Evolutionary conservation across 2,888 invertebrate genomes (phyloP).

Genomic region (Spisula solida): DNA sequence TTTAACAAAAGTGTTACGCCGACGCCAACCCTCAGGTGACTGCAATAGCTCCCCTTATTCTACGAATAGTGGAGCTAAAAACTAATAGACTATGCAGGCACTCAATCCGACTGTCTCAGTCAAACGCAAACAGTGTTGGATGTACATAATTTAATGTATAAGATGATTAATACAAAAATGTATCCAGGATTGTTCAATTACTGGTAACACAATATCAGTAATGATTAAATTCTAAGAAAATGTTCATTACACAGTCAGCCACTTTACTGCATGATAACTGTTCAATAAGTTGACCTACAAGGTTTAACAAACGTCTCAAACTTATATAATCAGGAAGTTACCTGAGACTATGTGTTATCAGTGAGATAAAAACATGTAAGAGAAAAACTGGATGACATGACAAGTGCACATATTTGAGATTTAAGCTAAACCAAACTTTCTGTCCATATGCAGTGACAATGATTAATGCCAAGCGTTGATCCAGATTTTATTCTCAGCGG

Average conservation of each 20-base stretch:
- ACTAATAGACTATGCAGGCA: no score
- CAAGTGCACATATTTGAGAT: neutral
- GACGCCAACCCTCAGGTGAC: no score
- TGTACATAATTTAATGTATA: no score
- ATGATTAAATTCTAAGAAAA: neutral
- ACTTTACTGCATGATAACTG: neutral
- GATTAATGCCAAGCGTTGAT: no score
- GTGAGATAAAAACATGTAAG: neutral
- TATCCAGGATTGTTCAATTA: neutral
- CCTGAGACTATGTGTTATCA: neutral
- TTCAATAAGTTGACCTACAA: neutral
- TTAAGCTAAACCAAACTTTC: neutral
- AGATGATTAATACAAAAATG: neutral
- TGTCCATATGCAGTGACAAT: no score
- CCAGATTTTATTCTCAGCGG: no score
- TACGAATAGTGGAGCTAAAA: no score
- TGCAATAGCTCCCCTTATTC: no score
- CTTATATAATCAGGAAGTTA: constrained; percentile 8
- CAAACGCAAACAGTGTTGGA: no score
- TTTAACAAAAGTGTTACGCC: no score
- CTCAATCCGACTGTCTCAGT: no score
- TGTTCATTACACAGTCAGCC: neutral
- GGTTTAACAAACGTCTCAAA: neutral
- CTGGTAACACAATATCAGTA: no score
- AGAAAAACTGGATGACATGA: neutral